Base-by-base conservation (phyloP, 1,140 invertebrate genomes). In the Drosophila serrata region DNA sequence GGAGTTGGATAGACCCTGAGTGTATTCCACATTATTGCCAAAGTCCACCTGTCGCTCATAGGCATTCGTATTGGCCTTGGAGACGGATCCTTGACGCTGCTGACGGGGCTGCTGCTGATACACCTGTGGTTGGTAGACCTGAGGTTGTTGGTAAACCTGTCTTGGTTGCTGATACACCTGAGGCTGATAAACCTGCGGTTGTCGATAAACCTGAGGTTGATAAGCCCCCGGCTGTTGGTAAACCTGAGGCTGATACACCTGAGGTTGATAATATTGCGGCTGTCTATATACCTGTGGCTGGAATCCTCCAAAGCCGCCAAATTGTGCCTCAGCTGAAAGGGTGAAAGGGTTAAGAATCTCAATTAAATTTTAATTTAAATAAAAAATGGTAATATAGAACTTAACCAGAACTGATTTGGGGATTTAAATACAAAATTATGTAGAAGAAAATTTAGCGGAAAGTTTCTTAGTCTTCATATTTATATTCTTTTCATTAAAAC, bases 21-120 rank as follows among this genome's bases (percentile, higher is more conserved):
- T 82, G 15, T 76, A 59, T 58, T 81, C 91, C n/a, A 92, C 3
- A 15, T 77, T 64, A 57, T 87, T 90, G 46, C 91, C 91, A 2
- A 78, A 65, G n/a, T 92, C 88, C 22, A 91, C 67, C 56, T 92
- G 67, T 4, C 85, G 80, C 57, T 91, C 80, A 22, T 79, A 90
- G 22, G 91, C 76, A 8, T 90, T 84, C 4, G 80, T 90, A 13
- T 86, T 85, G 40, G 91, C 91, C 31, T 43, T 53, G 31, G 91
- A 90, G 0, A 82, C 78, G 24, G 91, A 92, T 0, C 91, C 91
- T 42, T 48, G 75, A 0, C 75, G 74, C n/a, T 33, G 74, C n/a
- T 33, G 58, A 27, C 39, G 61, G 33, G 33, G 60, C 60, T 67
- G 65, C 60, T 67, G 65, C 37, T 42, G 59, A 5, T 63, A 63